These are phyloP conservation scores for Eretmocerus hayati DNA, from an alignment of 2,888 invertebrate species.

Conservation along the genomic window DNA sequence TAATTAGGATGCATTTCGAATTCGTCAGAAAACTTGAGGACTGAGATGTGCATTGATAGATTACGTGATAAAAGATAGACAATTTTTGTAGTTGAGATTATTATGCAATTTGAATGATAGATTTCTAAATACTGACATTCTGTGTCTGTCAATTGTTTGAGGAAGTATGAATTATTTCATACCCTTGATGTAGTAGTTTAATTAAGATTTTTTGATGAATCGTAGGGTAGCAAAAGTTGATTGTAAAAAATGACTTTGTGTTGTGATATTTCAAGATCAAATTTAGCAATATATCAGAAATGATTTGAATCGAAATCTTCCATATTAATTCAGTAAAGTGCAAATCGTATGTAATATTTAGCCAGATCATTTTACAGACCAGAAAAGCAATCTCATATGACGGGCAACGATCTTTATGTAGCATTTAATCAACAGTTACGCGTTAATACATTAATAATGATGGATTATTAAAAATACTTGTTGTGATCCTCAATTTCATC, in stretches of 20 bases:
- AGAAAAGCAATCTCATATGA: constrained; percentile 17
- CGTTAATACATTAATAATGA: constrained; percentile 11
- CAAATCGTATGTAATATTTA: background rate
- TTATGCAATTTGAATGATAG: too few relatives aligned
- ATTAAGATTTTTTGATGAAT: too few relatives aligned
- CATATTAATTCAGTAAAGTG: background rate
- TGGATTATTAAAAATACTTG: constrained; percentile 12
- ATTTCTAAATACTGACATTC: too few relatives aligned
- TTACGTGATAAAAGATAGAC: too few relatives aligned
- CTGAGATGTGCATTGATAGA: too few relatives aligned
- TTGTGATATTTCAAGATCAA: too few relatives aligned
- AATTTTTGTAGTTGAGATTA: too few relatives aligned
- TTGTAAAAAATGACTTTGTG: too few relatives aligned
- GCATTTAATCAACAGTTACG: constrained; percentile 19
- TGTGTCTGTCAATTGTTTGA: too few relatives aligned
- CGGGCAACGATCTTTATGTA: constrained; percentile 7
- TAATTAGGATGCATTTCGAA: background rate
- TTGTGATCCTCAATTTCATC: constrained; percentile 21
- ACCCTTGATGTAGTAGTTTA: too few relatives aligned
- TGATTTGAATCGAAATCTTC: background rate
- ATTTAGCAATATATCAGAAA: background rate
- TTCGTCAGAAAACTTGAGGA: background rate
- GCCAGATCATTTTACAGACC: constrained; percentile 19
- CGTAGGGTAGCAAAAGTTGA: too few relatives aligned
- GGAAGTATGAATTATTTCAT: too few relatives aligned